Percentiles rank a stretch among this genome's conserved stretches.
Conservation (phyloP, 2,113 vertebrate species). For the Butorides virescens region DNA sequence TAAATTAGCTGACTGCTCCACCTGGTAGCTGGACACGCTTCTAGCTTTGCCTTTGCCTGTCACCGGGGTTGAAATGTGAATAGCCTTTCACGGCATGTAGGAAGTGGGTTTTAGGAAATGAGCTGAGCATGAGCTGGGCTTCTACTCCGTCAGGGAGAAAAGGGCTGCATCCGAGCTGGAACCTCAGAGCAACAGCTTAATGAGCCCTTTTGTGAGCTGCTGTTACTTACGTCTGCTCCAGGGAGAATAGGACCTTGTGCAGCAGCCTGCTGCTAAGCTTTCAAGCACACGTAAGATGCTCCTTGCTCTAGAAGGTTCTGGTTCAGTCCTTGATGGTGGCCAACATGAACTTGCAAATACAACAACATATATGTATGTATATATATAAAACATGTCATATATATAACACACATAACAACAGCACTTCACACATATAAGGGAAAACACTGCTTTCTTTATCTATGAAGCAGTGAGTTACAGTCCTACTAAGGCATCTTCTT, state of each 20-base stretch:
- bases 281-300: neutral
- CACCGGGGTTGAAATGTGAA: neutral
- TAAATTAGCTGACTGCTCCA: constrained; percentile 11
- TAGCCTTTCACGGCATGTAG: neutral
- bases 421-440: neutral
- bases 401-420: neutral
- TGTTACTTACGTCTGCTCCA: neutral
- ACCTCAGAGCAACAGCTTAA: neutral
- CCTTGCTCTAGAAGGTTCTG: neutral
- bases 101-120: constrained; percentile 11
- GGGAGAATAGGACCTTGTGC: neutral
- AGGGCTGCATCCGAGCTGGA: neutral
- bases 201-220: neutral
- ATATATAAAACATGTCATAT: neutral
- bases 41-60: neutral
- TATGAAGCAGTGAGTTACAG: neutral
- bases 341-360: neutral
- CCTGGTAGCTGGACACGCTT: neutral
- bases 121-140: neutral
- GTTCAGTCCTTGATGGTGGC: neutral
- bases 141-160: neutral
- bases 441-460: neutral
- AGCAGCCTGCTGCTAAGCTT: neutral
- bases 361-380: neutral
- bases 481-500: neutral